A percentile compares a stretch with the other conserved stretches of the same genome.
Conservation (phyloP, 2,797 vertebrate genomes). For the Lutjanus campechanus region DNA sequence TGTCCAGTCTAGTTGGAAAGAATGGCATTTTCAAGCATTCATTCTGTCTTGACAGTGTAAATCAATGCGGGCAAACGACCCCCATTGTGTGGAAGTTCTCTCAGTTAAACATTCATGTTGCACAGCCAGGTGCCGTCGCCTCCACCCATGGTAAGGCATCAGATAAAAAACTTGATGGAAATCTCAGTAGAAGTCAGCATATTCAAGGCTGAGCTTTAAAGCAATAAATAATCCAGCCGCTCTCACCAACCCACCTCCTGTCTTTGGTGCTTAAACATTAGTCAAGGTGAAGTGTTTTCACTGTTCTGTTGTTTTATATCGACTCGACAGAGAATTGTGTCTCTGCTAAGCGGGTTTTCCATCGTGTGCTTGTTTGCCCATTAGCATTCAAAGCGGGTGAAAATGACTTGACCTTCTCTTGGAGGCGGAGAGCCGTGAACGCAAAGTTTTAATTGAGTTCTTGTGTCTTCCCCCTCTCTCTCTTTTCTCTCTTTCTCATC, state of each 20-base stretch:
- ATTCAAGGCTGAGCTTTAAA: constrained; percentile 52
- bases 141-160: constrained; percentile 17
- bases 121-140: constrained; percentile 11
- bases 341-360: constrained; percentile 62
- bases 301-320: constrained; percentile 60
- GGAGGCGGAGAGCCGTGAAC: constrained; percentile 57
- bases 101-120: constrained; percentile 13
- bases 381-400: constrained; percentile 77
- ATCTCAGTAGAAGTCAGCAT: constrained; percentile 44
- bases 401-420: constrained; percentile 82
- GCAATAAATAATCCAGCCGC: constrained; percentile 45
- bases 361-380: constrained; percentile 63
- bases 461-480: constrained; percentile 54
- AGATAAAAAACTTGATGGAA: constrained; percentile 37
- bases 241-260: constrained; percentile 50
- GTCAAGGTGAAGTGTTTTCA: constrained; percentile 69
- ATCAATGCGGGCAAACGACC: neutral
- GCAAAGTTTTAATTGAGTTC: constrained; percentile 83
- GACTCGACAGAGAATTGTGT: constrained; percentile 51
- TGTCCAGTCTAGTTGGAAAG: neutral
- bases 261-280: constrained; percentile 61
- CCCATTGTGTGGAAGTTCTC: constrained; percentile 11
- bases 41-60: neutral
- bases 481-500: constrained; percentile 67
- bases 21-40: neutral